These are phyloP conservation scores for Ctena decussata DNA, from an alignment of 2,888 invertebrate species.

Conservation along the genomic window DNA sequence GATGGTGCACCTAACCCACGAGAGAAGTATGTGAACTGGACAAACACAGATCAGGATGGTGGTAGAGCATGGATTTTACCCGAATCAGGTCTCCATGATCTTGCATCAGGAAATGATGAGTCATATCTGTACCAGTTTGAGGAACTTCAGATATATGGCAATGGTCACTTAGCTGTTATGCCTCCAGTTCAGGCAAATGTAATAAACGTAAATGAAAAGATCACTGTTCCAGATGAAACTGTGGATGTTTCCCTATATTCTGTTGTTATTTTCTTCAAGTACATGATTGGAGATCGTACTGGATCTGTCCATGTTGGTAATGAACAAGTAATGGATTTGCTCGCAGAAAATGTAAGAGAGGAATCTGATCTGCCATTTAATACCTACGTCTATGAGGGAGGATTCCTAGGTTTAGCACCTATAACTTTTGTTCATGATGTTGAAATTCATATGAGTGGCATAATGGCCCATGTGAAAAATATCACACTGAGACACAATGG, in stretches of 20 bases:
- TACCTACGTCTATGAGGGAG: conserved; percentile 73
- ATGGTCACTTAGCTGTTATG: conserved; percentile 76
- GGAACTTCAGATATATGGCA: conserved; percentile 81
- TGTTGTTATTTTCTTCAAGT: conserved; percentile 77
- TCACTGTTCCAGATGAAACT: conserved; percentile 46
- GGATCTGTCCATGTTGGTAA: conserved; percentile 76
- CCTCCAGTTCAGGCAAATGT: conserved; percentile 60
- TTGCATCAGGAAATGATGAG: conserved; percentile 62
- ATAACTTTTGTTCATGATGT: conserved; percentile 78
- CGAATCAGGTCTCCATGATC: conserved; percentile 72
- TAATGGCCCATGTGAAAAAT: conserved; percentile 75
- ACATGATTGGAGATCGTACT: conserved; percentile 82
- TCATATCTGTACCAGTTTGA: conserved; percentile 71
- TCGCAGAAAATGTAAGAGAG: conserved; percentile 66
- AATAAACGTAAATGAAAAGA: conserved; percentile 34
- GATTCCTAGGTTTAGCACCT: conserved; percentile 75
- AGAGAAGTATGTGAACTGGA: conserved; percentile 74
- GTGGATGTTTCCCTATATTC: conserved; percentile 49
- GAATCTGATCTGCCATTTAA: conserved; percentile 81
- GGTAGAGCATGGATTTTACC: conserved; percentile 79
- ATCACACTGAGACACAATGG: conserved; percentile 78
- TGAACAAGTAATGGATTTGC: conserved; percentile 73
- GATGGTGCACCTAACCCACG: conserved; percentile 68
- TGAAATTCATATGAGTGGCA: conserved; percentile 77
- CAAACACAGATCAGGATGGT: conserved; percentile 66